Evolutionary conservation across 2,113 vertebrate species (phyloP).

Genomic region (Ameiurus melas): DNA sequence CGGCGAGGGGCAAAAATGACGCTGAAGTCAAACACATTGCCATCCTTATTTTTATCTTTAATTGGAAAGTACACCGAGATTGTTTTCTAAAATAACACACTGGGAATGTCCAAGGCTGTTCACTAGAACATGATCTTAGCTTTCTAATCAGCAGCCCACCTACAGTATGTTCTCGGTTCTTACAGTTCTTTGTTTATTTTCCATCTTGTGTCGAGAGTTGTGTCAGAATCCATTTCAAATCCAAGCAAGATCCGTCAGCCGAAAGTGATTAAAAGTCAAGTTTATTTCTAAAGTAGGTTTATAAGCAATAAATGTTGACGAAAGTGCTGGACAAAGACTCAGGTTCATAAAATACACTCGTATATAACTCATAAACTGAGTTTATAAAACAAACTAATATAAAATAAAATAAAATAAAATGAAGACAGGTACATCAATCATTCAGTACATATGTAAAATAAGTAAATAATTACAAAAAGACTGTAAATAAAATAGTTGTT

Average conservation of each 20-base stretch:
- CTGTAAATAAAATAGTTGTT: not conserved
- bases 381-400: not conserved
- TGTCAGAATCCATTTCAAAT: not conserved
- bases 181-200: not conserved
- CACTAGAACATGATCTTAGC: not conserved
- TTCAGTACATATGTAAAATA: not conserved
- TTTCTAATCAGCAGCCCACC: not conserved
- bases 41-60: conserved; percentile 30
- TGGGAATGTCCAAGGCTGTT: not conserved
- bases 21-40: conserved; percentile 27
- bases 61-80: conserved; percentile 18
- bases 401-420: not conserved
- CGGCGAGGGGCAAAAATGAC: conserved; percentile 40
- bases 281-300: not conserved
- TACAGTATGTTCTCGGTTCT: not conserved
- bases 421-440: too few relatives aligned
- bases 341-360: not conserved
- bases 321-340: not conserved
- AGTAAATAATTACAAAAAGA: not conserved
- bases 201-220: not conserved
- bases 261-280: too few relatives aligned
- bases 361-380: not conserved
- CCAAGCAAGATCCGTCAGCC: too few relatives aligned
- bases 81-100: conserved; percentile 21
- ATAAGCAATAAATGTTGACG: not conserved